phyloP scores from a whole-genome alignment of 2,888 invertebrate genomes.

The Thumatha senex region DNA sequence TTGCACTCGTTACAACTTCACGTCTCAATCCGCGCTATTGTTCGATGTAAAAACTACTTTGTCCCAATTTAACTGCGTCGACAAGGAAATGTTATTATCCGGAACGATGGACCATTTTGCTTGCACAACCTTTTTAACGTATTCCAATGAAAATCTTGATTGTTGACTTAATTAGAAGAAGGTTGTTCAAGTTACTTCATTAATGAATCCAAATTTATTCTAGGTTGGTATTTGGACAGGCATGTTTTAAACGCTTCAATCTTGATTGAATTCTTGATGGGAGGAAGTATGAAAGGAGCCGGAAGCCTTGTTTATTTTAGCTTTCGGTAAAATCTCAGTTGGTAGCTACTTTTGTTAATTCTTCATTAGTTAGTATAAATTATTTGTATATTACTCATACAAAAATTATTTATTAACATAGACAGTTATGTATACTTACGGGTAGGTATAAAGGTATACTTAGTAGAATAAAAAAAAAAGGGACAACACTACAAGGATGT shows the following conservation, averaged over 20 bases:
- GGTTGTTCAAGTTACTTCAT: slow-evolving; percentile 7
- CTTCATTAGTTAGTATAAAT: background rate
- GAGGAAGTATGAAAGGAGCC: background rate
- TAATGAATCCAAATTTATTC: slow-evolving; percentile 7
- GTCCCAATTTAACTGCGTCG: slow-evolving; percentile 25
- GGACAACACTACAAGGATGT: too few species aligned
- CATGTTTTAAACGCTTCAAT: background rate
- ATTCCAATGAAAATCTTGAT: slow-evolving; percentile 14
- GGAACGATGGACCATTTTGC: slow-evolving; percentile 7
- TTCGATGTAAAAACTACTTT: slow-evolving; percentile 33
- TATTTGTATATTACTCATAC: too few species aligned
- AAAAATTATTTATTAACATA: too few species aligned
- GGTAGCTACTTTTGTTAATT: background rate
- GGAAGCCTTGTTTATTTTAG: too few species aligned
- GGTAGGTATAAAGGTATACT: too few species aligned
- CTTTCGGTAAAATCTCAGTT: background rate
- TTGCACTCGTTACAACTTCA: slow-evolving; percentile 43
- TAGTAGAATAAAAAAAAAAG: too few species aligned
- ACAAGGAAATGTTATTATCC: slow-evolving; percentile 19
- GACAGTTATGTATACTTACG: too few species aligned
- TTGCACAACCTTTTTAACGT: slow-evolving; percentile 14
- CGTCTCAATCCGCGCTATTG: slow-evolving; percentile 34
- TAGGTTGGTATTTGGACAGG: background rate
- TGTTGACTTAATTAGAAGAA: slow-evolving; percentile 11
- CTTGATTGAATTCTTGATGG: background rate